Base-by-base conservation (phyloP, 2,797 vertebrate genomes). In the Decapterus maruadsi region DNA sequence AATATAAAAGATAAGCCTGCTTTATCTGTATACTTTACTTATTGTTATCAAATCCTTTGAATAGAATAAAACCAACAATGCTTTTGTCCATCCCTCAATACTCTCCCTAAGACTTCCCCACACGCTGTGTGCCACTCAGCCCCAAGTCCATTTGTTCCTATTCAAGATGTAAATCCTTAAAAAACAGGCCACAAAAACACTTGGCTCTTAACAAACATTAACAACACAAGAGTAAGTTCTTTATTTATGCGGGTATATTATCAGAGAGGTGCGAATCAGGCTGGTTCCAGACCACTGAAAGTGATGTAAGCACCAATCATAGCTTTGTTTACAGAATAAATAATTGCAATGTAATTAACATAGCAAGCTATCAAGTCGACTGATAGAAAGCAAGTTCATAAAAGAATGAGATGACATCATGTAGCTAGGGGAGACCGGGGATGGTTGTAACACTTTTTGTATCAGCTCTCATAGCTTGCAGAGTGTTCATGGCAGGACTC, bases 41-140 rank as follows among this genome's bases (percentile, higher is more conserved):
- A 31, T 46, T 57, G 43, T 71, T 26, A 61, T 71, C 62, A 68
- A 77, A 62, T 83, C 61, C n/a, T 11, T 50, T 53, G 6, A 68
- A 62, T 9, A 36, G 63, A 69, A 22, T 9, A 71, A 69, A 61
- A 58, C 34, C 4, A 53, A 14, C 42, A 62, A 40, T 42, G 36
- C 38, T 54, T 68, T 69, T 65, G 34, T 67, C 46, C 17, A 5
- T 55, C 48, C 57, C 19, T 59, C 42, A 69, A 4, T 57, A 38
- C 26, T 50, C 60, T 68, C n/a, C 57, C 9, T 10, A 11, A 45
- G 50, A 61, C 46, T 56, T 45, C 13, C 17, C 8, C 8, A 8
- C 20, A 9, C 3, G 62, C 43, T 71, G 50, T 65, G 4, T 62
- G 20, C 43, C 57, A 62, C n/a, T 34, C 26, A 53, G 56, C 36